These are phyloP conservation scores for Hapalemur alaotrensis DNA, from an alignment of 2,797 vertebrate species.

Conservation along the genomic window DNA sequence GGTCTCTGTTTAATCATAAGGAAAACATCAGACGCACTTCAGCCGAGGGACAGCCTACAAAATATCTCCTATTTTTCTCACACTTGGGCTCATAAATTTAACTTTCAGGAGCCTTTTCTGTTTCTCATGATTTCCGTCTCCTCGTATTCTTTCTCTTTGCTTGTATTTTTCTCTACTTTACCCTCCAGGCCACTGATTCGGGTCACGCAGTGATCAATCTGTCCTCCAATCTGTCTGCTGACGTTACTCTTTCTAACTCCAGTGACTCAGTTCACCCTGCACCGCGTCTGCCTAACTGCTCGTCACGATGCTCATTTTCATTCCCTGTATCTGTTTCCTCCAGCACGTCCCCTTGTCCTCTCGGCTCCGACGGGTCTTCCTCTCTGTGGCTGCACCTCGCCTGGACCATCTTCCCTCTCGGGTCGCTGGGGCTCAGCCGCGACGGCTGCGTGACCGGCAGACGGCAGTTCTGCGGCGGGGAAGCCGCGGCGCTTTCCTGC, in stretches of 20 bases:
- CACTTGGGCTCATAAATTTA: background rate
- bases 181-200: background rate
- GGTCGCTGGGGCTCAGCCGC: rapidly evolving
- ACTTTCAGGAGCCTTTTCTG: background rate
- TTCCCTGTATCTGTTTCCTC: rapidly evolving
- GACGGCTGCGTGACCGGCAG: rapidly evolving
- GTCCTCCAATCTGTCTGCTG: rapidly evolving
- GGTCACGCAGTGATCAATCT: rapidly evolving
- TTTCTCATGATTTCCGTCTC: background rate
- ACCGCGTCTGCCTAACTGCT: rapidly evolving
- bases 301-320: rapidly evolving
- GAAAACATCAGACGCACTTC: too few species aligned
- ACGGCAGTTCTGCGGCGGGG: rapidly evolving
- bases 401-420: background rate
- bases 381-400: rapidly evolving
- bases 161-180: background rate
- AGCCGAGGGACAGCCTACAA: background rate
- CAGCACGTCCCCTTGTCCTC: background rate
- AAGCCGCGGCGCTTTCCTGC: rapidly evolving
- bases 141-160: background rate
- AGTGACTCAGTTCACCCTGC: rapidly evolving
- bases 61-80: background rate
- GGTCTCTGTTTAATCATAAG: background rate
- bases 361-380: background rate
- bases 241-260: background rate